A percentile compares a stretch with the other conserved stretches of the same genome.
phyloP scores from a whole-genome alignment of 2,797 vertebrate species.

The Dermochelys coriacea region DNA sequence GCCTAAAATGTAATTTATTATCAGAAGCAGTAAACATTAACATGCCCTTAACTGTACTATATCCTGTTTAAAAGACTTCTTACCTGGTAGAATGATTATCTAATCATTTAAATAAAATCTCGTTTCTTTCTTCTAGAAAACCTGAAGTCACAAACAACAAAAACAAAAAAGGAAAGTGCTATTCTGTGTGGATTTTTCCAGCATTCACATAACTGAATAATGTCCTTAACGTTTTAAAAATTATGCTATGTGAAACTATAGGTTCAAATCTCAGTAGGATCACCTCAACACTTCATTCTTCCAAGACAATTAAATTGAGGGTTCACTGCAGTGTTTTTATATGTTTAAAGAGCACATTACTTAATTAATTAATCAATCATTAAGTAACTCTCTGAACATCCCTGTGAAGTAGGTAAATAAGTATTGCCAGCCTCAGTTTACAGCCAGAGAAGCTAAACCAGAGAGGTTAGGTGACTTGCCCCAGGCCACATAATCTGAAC shows the following conservation, averaged over 20 bases:
- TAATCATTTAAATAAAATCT: background rate
- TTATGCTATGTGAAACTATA: background rate
- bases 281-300: background rate
- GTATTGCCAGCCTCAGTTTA: background rate
- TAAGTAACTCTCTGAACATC: background rate
- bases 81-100: constrained; percentile 26
- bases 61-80: constrained; percentile 17
- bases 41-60: background rate
- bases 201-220: background rate
- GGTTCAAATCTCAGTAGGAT: background rate
- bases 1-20: background rate
- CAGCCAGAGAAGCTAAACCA: constrained; percentile 1
- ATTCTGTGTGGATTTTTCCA: background rate
- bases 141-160: background rate
- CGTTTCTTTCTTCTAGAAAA: background rate
- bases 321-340: background rate
- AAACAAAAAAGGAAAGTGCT: background rate
- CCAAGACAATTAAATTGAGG: background rate
- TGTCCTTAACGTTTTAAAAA: background rate
- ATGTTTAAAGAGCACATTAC: background rate
- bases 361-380: background rate
- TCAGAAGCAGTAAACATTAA: background rate
- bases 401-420: background rate
- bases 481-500: background rate
- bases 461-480: background rate